Percentiles rank a stretch among this genome's conserved stretches.
Conservation (phyloP, 1,140 invertebrate species). For the Chelonus insularis region DNA sequence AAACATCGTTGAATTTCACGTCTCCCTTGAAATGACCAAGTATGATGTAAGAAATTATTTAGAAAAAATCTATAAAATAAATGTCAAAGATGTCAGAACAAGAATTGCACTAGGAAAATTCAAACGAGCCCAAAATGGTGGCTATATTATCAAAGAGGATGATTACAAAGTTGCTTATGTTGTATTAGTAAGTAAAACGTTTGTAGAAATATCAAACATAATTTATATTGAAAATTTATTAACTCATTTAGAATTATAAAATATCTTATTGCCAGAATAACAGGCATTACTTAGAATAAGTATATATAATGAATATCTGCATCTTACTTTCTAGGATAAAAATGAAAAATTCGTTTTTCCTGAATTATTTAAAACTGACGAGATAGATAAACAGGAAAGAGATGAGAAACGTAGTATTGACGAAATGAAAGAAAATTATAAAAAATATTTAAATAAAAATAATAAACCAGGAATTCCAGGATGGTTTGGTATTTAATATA, state of each 20-base stretch:
- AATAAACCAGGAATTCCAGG: conserved; percentile 63
- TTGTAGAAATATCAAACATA: background rate
- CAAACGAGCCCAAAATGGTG: conserved; percentile 56
- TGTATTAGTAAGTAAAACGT: conserved; percentile 70
- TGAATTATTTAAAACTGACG: conserved; percentile 55
- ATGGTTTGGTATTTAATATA: conserved; percentile 64
- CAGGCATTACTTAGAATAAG: background rate
- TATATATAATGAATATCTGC: too few species aligned
- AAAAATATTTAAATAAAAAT: conserved; percentile 57
- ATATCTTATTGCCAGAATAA: background rate
- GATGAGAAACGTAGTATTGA: conserved; percentile 61
- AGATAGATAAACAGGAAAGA: conserved; percentile 45
- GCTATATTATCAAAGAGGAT: conserved; percentile 78
- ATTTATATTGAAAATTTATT: conserved; percentile 12
- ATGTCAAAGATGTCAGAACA: conserved; percentile 73
- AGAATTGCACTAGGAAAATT: conserved; percentile 69
- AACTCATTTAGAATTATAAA: background rate
- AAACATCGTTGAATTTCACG: conserved; percentile 81
- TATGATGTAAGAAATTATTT: conserved; percentile 90
- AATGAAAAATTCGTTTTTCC: conserved; percentile 64
- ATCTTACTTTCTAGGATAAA: conserved; percentile 59
- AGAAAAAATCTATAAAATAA: conserved; percentile 90
- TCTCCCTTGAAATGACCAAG: conserved; percentile 84
- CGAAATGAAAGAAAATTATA: conserved; percentile 55
- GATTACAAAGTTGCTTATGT: conserved; percentile 83